These are phyloP conservation scores for Ormyrus rosae DNA, from an alignment of 2,888 invertebrate species.

Conservation along the genomic window DNA sequence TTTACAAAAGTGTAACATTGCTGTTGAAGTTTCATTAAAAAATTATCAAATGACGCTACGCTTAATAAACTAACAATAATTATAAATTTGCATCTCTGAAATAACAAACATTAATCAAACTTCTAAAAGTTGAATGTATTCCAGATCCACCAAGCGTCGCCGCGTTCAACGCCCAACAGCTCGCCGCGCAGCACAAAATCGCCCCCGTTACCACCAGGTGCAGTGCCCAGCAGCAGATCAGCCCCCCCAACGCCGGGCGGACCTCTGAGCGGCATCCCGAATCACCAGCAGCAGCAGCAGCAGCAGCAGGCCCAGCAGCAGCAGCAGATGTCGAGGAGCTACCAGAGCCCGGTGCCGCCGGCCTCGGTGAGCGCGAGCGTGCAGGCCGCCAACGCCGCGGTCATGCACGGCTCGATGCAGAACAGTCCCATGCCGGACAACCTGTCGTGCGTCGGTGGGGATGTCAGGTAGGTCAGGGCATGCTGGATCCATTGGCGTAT, in stretches of 20 bases:
- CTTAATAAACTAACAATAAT: background rate
- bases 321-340: constrained; percentile 72
- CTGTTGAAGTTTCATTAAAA: background rate
- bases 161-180: constrained; percentile 91
- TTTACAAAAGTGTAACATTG: too few species aligned
- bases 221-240: constrained; percentile 74
- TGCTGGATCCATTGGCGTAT: constrained; percentile 46
- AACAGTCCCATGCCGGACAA: constrained; percentile 76
- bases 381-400: constrained; percentile 62
- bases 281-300: constrained; percentile 67
- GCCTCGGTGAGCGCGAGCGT: constrained; percentile 62
- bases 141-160: constrained; percentile 90
- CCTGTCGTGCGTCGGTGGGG: constrained; percentile 79
- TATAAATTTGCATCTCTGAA: background rate
- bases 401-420: constrained; percentile 70
- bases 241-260: constrained; percentile 78
- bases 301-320: constrained; percentile 66
- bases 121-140: constrained; percentile 47
- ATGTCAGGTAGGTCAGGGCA: constrained; percentile 77
- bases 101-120: background rate
- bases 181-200: constrained; percentile 92
- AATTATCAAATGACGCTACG: background rate
- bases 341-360: constrained; percentile 70
- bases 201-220: constrained; percentile 84
- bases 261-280: constrained; percentile 67